Evolutionary conservation across 2,113 vertebrate species (phyloP), one percentile per base, ranked within the genome.

Genomic region (Campylomormyrus numenius): DNA sequence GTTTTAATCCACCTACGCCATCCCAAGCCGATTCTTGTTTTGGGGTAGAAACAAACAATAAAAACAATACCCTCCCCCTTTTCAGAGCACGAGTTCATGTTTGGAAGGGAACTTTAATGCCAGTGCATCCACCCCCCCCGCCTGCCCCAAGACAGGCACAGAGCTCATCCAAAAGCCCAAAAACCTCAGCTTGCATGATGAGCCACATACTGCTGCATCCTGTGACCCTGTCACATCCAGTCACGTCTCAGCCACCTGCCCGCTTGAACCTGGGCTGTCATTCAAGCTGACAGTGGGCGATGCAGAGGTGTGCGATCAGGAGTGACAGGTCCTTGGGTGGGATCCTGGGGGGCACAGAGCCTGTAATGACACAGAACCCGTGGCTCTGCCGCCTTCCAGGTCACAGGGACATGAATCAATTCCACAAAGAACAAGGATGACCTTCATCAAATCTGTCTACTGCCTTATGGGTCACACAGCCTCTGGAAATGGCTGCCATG

Each of bases 301-400:
- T 93, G 93, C 92, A 93, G 80, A 13, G 58, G 1, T 89, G 27
- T 50, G 89, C 92, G 90, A 95, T 96, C 93, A 93, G 92, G 93
- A 93, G 90, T 96, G 95, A 96, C 95, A 95, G 93, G 91, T 94
- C 91, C 93, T 93, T 93, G 95, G 95, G 94, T 94, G 92, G 92
- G 58, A 91, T 66, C 77, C 91, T 42, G 48, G 87, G 90, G 50
- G 91, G 91, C 89, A 90, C 17, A 52, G 31, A 31, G n/a, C n/a
- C 62, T 70, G 62, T 31, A 70, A 70, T 13, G 62, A 31, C n/a
- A 70, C n/a, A 70, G 62, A 70, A 70, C 62, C n/a, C 10, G 10
- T 1, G 62, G n/a, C 27, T 70, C 62, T 31, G 62, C 9, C 27
- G 27, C 62, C 62, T 11, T 70, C 10, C 27, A 45, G 66, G 49